Evolutionary conservation across 2,797 vertebrate genomes (phyloP).

Genomic region (Rhynchonycteris naso): DNA sequence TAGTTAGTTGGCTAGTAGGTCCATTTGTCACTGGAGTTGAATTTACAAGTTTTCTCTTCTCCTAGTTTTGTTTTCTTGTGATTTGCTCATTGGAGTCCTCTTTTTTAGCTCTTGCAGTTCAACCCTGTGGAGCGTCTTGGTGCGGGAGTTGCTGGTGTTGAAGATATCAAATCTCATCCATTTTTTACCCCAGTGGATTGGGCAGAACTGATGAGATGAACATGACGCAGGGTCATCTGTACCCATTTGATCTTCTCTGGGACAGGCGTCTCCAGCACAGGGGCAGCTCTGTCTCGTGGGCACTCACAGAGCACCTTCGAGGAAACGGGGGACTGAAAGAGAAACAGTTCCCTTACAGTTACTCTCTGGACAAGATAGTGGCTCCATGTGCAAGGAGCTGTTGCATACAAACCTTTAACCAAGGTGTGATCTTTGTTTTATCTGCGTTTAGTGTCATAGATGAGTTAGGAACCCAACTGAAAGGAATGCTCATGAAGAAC

Average conservation of each 20-base stretch:
- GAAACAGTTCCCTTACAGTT: constrained; percentile 61
- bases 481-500: constrained; percentile 49
- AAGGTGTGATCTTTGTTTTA: constrained; percentile 61
- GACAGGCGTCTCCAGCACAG: constrained; percentile 60
- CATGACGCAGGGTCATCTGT: neutral
- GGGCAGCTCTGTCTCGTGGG: constrained; percentile 44
- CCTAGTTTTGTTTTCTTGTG: constrained; percentile 67
- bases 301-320: constrained; percentile 50
- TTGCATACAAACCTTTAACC: neutral
- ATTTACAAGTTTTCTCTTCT: neutral
- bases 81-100: constrained; percentile 57
- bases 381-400: constrained; percentile 53
- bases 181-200: constrained; percentile 95
- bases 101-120: constrained; percentile 95
- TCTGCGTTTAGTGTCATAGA: constrained; percentile 47
- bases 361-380: constrained; percentile 60
- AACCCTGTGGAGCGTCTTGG: constrained; percentile 96
- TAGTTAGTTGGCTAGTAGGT: neutral
- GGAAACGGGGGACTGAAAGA: constrained; percentile 48
- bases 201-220: constrained; percentile 89
- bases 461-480: neutral
- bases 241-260: constrained; percentile 63
- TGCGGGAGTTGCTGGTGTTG: constrained; percentile 94
- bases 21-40: neutral
- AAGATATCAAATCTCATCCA: constrained; percentile 98